Evolutionary conservation across 2,113 vertebrate genomes (phyloP).

Genomic region (Stegostoma tigrinum): DNA sequence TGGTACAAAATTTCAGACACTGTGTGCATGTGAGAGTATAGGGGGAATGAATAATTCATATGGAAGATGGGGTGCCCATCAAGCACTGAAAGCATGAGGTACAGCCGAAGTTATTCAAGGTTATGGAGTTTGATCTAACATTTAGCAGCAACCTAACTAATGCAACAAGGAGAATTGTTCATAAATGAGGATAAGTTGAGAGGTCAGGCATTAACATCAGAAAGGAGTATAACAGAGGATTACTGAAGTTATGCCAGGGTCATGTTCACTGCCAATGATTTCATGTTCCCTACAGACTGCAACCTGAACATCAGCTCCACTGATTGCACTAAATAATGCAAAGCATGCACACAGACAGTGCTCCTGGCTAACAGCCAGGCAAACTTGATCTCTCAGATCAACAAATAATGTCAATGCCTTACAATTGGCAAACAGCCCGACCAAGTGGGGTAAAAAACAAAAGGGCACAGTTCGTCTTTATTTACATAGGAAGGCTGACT

Average conservation of each 20-base stretch:
- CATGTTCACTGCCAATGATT: background rate
- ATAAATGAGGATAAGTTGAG: background rate
- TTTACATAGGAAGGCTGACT: background rate
- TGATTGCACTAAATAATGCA: slow-evolving; percentile 34
- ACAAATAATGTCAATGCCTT: slow-evolving; percentile 18
- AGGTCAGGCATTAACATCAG: background rate
- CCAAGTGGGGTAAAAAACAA: background rate
- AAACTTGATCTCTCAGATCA: slow-evolving; percentile 2
- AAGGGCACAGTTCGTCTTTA: slow-evolving; percentile 1
- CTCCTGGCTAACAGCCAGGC: background rate
- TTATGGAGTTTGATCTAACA: background rate
- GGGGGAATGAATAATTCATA: background rate
- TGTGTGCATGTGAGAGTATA: background rate
- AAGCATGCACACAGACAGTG: slow-evolving; percentile 8
- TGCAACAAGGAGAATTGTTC: background rate
- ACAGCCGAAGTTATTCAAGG: background rate
- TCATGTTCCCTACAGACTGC: background rate
- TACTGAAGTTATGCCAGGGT: background rate
- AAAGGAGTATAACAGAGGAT: background rate
- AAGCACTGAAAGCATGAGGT: background rate
- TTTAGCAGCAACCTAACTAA: background rate
- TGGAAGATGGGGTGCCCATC: background rate
- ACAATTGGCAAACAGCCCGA: background rate
- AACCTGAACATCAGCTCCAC: background rate
- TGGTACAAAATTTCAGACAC: background rate